Percentiles rank a stretch among this genome's conserved stretches.
Conservation (phyloP, 2,888 invertebrate genomes). For the Oscheius myriophilus region DNA sequence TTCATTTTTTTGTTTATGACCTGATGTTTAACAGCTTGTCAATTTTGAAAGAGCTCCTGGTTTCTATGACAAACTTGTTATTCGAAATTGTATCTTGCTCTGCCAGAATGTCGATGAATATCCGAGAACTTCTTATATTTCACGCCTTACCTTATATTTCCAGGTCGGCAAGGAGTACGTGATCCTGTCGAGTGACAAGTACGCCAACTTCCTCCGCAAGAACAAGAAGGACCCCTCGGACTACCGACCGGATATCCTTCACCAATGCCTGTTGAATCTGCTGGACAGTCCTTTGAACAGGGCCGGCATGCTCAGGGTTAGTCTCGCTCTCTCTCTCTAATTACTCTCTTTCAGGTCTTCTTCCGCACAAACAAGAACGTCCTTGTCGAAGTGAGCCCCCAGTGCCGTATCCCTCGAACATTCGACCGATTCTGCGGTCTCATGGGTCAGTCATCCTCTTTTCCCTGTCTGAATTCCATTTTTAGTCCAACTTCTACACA, state of each 20-base stretch:
- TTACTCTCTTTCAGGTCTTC: constrained; percentile 74
- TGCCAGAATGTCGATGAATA: too few species aligned
- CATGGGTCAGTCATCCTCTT: constrained; percentile 79
- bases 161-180: constrained; percentile 65
- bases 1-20: neutral
- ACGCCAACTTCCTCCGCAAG: constrained; percentile 76
- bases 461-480: constrained; percentile 26
- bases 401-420: constrained; percentile 93
- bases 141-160: too few species aligned
- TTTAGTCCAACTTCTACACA: constrained; percentile 92
- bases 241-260: constrained; percentile 94
- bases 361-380: constrained; percentile 74
- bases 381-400: constrained; percentile 81
- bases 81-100: too few species aligned
- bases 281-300: constrained; percentile 96
- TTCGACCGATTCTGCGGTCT: constrained; percentile 95
- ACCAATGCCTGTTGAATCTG: constrained; percentile 95
- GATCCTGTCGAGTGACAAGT: constrained; percentile 65
- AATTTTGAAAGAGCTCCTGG: too few species aligned
- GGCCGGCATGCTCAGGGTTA: constrained; percentile 86
- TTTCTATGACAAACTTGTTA: too few species aligned
- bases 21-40: too few species aligned
- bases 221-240: constrained; percentile 86
- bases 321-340: neutral
- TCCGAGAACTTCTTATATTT: too few species aligned